Evolutionary conservation across 2,888 invertebrate genomes (phyloP).

Genomic region (Catocala nupta): DNA sequence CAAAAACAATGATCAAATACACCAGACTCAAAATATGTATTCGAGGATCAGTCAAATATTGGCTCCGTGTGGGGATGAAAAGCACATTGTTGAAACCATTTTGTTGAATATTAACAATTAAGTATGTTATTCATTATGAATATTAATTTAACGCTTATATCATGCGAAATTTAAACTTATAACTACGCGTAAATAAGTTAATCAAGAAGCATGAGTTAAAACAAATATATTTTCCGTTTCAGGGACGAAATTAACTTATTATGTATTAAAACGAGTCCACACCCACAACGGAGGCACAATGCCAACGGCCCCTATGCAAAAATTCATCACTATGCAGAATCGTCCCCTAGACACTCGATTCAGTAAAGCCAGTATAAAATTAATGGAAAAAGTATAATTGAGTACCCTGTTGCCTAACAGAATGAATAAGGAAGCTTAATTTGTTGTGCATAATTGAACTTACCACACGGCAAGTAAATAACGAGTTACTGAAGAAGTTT

Average conservation of each 20-base stretch:
- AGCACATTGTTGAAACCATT: too few relatives aligned
- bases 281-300: constrained; percentile 12
- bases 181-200: too few relatives aligned
- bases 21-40: too few relatives aligned
- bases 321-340: constrained; percentile 37
- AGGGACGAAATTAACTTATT: constrained; percentile 13
- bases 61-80: too few relatives aligned
- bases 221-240: neutral
- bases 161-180: too few relatives aligned
- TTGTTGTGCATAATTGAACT: neutral
- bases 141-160: too few relatives aligned
- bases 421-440: constrained; percentile 3
- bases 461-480: neutral
- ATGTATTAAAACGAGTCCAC: constrained; percentile 17
- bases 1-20: too few relatives aligned
- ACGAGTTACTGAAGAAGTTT: too few relatives aligned
- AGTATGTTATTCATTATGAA: too few relatives aligned
- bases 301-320: constrained; percentile 23
- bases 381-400: constrained; percentile 47
- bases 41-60: too few relatives aligned
- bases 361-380: constrained; percentile 34
- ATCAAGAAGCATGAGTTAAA: neutral
- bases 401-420: constrained; percentile 8
- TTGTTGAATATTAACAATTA: too few relatives aligned
- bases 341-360: constrained; percentile 35